Evolutionary conservation across 2,888 invertebrate species (phyloP).

Genomic region (Cheilosia variabilis): DNA sequence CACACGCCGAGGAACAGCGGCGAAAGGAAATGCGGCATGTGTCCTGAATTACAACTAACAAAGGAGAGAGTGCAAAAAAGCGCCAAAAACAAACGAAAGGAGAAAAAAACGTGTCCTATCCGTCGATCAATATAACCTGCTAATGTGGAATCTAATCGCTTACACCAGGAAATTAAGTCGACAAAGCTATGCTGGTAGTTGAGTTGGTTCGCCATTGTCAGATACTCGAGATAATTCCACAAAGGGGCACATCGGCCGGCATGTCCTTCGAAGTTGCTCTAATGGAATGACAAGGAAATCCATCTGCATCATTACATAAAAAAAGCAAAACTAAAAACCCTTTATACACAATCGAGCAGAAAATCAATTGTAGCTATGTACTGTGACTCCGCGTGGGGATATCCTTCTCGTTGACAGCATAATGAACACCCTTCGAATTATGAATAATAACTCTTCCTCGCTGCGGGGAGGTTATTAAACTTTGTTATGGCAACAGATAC

Average conservation of each 20-base stretch:
- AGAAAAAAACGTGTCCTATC: slow-evolving; percentile 61
- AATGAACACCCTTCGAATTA: slow-evolving; percentile 65
- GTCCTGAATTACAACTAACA: slow-evolving; percentile 64
- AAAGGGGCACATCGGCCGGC: slow-evolving; percentile 51
- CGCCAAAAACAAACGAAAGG: slow-evolving; percentile 21
- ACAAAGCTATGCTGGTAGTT: not conserved
- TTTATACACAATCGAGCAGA: slow-evolving; percentile 43
- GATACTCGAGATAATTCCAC: slow-evolving; percentile 13
- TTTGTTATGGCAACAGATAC: slow-evolving; percentile 8
- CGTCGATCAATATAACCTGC: slow-evolving; percentile 57
- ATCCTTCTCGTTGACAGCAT: slow-evolving; percentile 69
- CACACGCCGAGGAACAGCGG: slow-evolving; percentile 5
- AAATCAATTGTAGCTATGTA: slow-evolving; percentile 47
- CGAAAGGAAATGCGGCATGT: slow-evolving; percentile 47
- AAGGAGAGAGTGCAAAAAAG: not conserved
- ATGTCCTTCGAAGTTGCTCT: slow-evolving; percentile 52
- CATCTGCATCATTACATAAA: slow-evolving; percentile 9
- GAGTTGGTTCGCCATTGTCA: not conserved
- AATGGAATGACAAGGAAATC: slow-evolving; percentile 30
- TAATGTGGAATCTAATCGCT: slow-evolving; percentile 61
- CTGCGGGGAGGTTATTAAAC: slow-evolving; percentile 41
- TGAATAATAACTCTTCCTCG: slow-evolving; percentile 63
- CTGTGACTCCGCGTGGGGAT: not conserved
- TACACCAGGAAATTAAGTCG: slow-evolving; percentile 68
- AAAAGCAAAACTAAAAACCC: not conserved